phyloP scores from a whole-genome alignment of 2,888 invertebrate species.

The Plebejus melissa region DNA sequence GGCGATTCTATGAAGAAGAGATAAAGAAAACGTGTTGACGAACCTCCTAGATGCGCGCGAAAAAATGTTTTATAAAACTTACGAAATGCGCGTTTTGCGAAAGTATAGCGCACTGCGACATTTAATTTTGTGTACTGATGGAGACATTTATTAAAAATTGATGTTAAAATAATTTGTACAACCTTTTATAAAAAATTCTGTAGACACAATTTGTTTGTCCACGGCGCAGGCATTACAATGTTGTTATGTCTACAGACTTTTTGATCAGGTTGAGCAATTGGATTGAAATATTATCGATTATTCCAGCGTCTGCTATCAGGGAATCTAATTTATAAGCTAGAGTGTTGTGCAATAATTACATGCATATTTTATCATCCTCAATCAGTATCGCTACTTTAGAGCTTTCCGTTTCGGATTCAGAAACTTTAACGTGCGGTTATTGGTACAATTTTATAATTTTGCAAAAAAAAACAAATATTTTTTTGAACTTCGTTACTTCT shows the following conservation, averaged over 20 bases:
- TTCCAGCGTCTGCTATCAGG: background rate
- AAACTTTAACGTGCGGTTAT: no score
- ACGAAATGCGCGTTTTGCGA: background rate
- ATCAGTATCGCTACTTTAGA: no score
- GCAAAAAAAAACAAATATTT: no score
- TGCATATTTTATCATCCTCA: no score
- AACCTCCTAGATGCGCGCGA: background rate
- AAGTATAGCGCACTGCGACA: conserved; percentile 10
- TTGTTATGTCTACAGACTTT: no score
- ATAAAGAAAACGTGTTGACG: background rate
- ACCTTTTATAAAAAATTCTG: no score
- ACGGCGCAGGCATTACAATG: no score
- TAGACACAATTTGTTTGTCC: background rate
- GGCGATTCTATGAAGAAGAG: no score
- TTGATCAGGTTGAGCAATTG: background rate
- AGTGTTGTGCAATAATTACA: no score
- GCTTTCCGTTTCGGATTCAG: no score
- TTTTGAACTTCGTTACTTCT: no score
- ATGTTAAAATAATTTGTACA: background rate
- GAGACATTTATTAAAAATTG: background rate
- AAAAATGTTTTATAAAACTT: background rate
- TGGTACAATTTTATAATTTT: no score
- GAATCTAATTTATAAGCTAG: background rate
- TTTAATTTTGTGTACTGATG: background rate
- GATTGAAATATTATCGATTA: background rate